These are phyloP conservation scores for Gadus chalcogrammus DNA, from an alignment of 2,113 vertebrate genomes.

Conservation along the genomic window DNA sequence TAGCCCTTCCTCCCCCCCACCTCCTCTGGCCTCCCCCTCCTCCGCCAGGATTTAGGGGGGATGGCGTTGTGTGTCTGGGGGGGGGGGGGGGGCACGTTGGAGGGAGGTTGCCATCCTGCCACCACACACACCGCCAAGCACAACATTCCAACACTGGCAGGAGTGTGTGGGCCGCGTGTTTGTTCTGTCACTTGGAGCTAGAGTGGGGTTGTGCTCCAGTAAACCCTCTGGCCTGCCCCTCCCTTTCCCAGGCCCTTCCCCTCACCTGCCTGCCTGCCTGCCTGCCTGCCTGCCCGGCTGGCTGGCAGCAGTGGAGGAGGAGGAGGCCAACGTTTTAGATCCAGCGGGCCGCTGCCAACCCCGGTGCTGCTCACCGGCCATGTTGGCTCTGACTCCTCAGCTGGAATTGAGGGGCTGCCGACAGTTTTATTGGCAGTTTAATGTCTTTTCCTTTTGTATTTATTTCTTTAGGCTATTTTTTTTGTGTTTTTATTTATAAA, in stretches of 20 bases:
- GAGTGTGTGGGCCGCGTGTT: conserved; percentile 58
- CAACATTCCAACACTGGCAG: conserved; percentile 65
- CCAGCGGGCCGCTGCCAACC: conserved; percentile 10
- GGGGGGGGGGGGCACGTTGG: conserved; percentile 3
- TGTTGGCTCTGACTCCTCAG: conserved; percentile 17
- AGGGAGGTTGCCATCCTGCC: conserved; percentile 42
- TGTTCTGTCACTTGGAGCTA: conserved; percentile 44
- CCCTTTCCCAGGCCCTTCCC: conserved; percentile 37
- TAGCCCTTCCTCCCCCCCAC: conserved; percentile 50
- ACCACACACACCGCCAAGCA: conserved; percentile 56
- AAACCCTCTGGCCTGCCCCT: conserved; percentile 37
- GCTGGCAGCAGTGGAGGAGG: too few relatives aligned
- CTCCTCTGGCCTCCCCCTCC: conserved; percentile 42
- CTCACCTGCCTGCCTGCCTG: conserved; percentile 41
- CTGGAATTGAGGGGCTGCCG: conserved; percentile 31
- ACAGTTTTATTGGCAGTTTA: conserved; percentile 38
- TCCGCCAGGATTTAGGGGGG: conserved; percentile 27
- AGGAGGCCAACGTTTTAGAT: conserved; percentile 2
- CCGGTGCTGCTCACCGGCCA: background rate
- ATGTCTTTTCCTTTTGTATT: background rate
- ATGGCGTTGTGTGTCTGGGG: conserved; percentile 23
- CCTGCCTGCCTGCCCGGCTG: conserved; percentile 35
- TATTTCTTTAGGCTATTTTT: conserved; percentile 1
- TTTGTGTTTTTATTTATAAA: background rate
- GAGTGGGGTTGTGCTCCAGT: conserved; percentile 41